Base-by-base conservation (phyloP, 2,888 invertebrate species). In the Hirtodrosophila trivittata region DNA sequence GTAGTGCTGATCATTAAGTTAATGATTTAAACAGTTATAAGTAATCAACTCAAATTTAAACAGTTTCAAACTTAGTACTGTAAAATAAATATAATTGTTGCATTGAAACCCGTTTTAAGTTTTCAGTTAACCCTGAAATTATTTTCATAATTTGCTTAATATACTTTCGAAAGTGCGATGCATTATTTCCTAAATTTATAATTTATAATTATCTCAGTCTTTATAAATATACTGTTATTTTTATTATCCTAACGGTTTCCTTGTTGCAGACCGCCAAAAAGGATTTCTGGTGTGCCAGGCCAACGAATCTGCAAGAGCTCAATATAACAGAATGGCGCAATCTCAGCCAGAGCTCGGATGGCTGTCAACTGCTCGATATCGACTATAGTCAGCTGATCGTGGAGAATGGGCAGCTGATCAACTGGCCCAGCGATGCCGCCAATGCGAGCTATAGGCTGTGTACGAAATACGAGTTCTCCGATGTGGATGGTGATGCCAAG, bases 221-320 rank as follows among this genome's bases (percentile, higher is more conserved):
- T n/a, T n/a, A n/a, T n/a, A n/a, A n/a, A n/a, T n/a, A n/a, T n/a
- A n/a, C n/a, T n/a, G n/a, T n/a, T n/a, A n/a, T n/a, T n/a, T n/a
- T n/a, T n/a, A n/a, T n/a, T n/a, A n/a, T n/a, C n/a, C 2, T 12
- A 6, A 13, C 1, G 13, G 12, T 13, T 38, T 8, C 12, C 32
- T 10, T 35, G 3, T 37, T 75, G 68, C 91, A 92, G 89, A 91
- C 92, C 0, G 90, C 91, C 3, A 89, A 91, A 47, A 89, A 91
- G 52, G 91, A 92, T 55, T 92, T 90, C 69, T 93, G 93, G 93
- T 94, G 94, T 77, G 91, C 92, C 4, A 86, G 92, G 6, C 92
- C 93, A 0, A 68, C 80, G 0, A 77, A 89, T 39, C 90, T 92
- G 60, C 54, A 74, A 33, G 75, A 90, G 54, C 86, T 92, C 32